These are phyloP conservation scores for Xerus inauris DNA, from an alignment of 2,113 vertebrate genomes.

Conservation along the genomic window DNA sequence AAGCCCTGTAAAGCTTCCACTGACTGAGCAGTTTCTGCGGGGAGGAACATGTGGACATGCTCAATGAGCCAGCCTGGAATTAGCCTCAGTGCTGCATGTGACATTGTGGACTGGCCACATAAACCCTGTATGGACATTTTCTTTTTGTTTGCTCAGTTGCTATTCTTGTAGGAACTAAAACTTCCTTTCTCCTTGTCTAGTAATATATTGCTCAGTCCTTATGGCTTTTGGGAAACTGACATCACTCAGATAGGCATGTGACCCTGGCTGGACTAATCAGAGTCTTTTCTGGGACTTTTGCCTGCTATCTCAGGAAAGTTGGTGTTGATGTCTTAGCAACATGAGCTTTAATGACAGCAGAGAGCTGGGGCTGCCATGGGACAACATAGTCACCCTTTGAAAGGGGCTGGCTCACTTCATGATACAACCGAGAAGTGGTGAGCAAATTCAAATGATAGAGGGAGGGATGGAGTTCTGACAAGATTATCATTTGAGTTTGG, in stretches of 20 bases:
- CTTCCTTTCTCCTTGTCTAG: background rate
- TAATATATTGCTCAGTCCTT: background rate
- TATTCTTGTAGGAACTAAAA: background rate
- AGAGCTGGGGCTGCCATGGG: background rate
- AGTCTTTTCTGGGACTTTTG: background rate
- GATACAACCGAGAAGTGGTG: background rate
- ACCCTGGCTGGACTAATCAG: background rate
- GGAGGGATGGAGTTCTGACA: background rate
- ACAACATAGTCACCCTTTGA: background rate
- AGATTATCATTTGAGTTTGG: background rate
- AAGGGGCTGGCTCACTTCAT: background rate
- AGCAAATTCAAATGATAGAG: background rate
- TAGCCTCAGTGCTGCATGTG: background rate
- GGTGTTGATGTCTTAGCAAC: background rate
- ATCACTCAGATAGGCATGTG: background rate
- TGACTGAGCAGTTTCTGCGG: background rate
- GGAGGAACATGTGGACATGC: background rate
- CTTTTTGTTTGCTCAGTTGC: background rate
- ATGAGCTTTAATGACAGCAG: background rate
- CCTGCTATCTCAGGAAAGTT: background rate
- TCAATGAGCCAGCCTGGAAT: background rate
- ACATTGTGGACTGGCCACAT: background rate
- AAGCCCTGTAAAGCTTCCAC: background rate
- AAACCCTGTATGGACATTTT: background rate
- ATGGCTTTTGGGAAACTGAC: background rate